Conservation (phyloP, 2,888 invertebrate genomes). For the Toxonevra muliebris region DNA sequence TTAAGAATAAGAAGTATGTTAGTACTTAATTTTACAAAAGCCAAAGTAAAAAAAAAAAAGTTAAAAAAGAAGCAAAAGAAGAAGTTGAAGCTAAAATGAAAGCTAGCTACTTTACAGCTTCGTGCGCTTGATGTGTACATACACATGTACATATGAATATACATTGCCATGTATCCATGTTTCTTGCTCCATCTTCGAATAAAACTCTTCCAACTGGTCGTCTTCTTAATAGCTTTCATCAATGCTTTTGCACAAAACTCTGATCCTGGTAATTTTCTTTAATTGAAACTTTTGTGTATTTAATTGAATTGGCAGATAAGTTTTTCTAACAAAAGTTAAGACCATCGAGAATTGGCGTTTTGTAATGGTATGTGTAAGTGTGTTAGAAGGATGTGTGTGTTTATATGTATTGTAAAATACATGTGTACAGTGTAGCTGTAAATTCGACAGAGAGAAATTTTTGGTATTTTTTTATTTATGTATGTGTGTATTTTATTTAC, state of each 20-base stretch:
- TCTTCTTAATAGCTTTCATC: conserved; percentile 17
- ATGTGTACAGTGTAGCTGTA: too few relatives aligned
- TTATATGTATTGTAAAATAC: background rate
- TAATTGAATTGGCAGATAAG: conserved; percentile 38
- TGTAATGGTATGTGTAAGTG: background rate
- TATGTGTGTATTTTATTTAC: too few relatives aligned
- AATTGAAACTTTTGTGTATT: conserved; percentile 38
- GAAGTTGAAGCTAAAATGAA: too few relatives aligned
- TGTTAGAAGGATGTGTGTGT: background rate
- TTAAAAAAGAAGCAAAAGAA: too few relatives aligned
- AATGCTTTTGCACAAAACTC: conserved; percentile 16
- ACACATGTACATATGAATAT: too few relatives aligned
- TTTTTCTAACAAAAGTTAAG: conserved; percentile 23
- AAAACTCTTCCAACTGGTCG: conserved; percentile 9
- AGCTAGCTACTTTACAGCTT: too few relatives aligned
- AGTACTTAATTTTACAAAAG: conserved; percentile 14
- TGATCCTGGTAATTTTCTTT: conserved; percentile 32
- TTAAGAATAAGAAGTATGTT: conserved; percentile 24
- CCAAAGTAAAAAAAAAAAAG: background rate
- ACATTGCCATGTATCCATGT: too few relatives aligned
- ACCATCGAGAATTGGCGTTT: conserved; percentile 9
- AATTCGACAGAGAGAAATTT: too few relatives aligned
- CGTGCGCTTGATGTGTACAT: too few relatives aligned
- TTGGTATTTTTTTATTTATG: too few relatives aligned
- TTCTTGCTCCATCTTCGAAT: background rate